These are phyloP conservation scores for Acomys russatus DNA, from an alignment of 2,797 vertebrate species.

Conservation along the genomic window DNA sequence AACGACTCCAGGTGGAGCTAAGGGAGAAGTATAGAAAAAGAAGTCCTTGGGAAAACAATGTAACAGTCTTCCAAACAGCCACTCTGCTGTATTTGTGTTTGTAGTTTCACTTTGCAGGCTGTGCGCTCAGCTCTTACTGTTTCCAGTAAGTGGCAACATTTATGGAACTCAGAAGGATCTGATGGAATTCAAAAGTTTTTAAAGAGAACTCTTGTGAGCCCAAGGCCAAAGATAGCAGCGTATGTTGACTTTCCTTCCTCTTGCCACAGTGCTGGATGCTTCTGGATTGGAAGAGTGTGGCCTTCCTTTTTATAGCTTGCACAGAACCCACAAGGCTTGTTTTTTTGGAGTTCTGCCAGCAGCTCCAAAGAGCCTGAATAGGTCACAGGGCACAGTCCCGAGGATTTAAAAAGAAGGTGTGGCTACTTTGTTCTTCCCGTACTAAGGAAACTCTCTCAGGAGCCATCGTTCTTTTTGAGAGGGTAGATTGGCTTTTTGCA, in stretches of 20 bases:
- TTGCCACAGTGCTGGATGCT: neutral
- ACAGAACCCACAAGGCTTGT: neutral
- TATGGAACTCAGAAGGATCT: constrained; percentile 61
- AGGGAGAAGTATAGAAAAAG: constrained; percentile 60
- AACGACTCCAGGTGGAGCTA: neutral
- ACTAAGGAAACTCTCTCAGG: constrained; percentile 54
- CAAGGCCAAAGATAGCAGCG: constrained; percentile 47
- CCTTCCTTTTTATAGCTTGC: constrained; percentile 14
- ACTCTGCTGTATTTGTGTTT: neutral
- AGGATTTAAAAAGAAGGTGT: constrained; percentile 64
- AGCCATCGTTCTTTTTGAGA: accelerated
- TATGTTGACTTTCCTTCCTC: constrained; percentile 61
- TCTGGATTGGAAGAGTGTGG: neutral
- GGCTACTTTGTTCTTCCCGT: constrained; percentile 17
- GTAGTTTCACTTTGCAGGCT: constrained; percentile 76
- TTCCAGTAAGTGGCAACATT: constrained; percentile 74
- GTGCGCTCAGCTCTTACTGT: constrained; percentile 69
- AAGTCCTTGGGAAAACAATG: constrained; percentile 70
- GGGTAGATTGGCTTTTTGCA: neutral
- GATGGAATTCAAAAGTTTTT: constrained; percentile 53
- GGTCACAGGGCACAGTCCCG: constrained; percentile 68
- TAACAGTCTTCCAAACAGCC: constrained; percentile 42
- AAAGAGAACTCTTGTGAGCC: constrained; percentile 48
- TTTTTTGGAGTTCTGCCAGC: constrained; percentile 62
- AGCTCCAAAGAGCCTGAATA: constrained; percentile 38